Evolutionary conservation across 2,113 vertebrate genomes (phyloP), one percentile per base, ranked within the genome.

Genomic region (Anarhynchus alexandrinus): DNA sequence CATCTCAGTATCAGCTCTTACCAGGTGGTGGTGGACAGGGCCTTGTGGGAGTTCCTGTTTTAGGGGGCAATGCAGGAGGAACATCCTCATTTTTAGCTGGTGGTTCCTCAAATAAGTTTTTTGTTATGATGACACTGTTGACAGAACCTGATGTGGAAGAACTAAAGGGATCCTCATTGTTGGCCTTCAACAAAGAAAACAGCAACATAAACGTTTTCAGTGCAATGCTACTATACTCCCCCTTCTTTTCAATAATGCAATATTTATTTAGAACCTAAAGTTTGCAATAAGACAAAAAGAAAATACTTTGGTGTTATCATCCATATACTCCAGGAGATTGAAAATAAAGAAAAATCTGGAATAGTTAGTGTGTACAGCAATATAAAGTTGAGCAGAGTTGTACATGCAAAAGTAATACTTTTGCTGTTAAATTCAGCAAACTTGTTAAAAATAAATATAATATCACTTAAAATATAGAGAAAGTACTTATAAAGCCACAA

Each of bases 21-120:
- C 99, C 99, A 97, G 99, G 99, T 62, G 99, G 99, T 55, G 99
- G 99, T 27, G 99, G 99, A 58, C 99, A 99, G 22, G 99, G 99
- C 96, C 99, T 98, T 25, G 99, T 99, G 82, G 99, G 99, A 21
- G 99, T 99, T 95, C 99, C 99, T 13, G 98, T 99, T 98, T 99
- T 99, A 32, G 99, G 99, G 27, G 99, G 99, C 96, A 99, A 97
- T 49, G 99, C 99, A 70, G 99, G 99, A 93, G 99, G 99, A 57
- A 98, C 92, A n/a, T 99, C 99, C 42, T 99, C 96, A 95, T 80
- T 97, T 93, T 98, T 97, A 93, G 97, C 96, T 30, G 95, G 90
- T 79, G 99, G 97, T 30, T 99, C 99, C 92, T 99, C 99, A 96
- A 99, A 99, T 65, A 98, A 76, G 90, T 98, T 99, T 96, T 99